Base-by-base conservation (phyloP, 2,113 vertebrate genomes). In the Scartelaos histophorus region DNA sequence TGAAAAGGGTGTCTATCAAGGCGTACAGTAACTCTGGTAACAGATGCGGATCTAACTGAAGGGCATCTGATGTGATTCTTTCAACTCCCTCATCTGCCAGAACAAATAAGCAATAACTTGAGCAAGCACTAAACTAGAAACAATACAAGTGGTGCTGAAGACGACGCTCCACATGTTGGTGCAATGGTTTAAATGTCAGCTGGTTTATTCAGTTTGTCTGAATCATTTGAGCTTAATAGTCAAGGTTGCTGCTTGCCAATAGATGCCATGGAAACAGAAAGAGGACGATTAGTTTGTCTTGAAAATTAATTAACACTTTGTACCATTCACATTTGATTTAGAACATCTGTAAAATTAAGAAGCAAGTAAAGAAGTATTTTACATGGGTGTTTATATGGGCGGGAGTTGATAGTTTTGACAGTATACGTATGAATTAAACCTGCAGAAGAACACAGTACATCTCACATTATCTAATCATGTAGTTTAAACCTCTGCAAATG, bases 1-100 rank as follows among this genome's bases (percentile, higher is more conserved):
- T 89, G 89, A 90, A 81, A 21, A 53, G 84, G 87, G 90, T 91
- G 83, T 86, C 90, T 13, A 73, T 69, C 70, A 71, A 89, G 86
- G 88, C 87, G 68, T 68, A 89, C 86, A 90, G 71, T 80, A 69
- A 90, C 69, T 87, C 70, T 86, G 81, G 82, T 62, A 64, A 64
- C 19, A 67, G 86, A 76, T 75, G 82, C 83, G 76, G 79, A 34
- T 7, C 1, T 19, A 61, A 17, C 43, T 67, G 81, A 79, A 88
- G 85, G 84, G 47, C 34, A 80, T 88, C 76, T 51, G 69, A 56
- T 7, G 49, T 49, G 78, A 87, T 82, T 11, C 0, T 45, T 89
- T 64, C 34, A 85, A 81, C 82, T 79, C 80, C 38, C 83, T 80
- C 62, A 22, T 84, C 86, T 61, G 38, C 82, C 76, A 83, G 80